phyloP scores from a whole-genome alignment of 2,113 vertebrate species.

The Lepidiolamprologus cunningtoni region DNA sequence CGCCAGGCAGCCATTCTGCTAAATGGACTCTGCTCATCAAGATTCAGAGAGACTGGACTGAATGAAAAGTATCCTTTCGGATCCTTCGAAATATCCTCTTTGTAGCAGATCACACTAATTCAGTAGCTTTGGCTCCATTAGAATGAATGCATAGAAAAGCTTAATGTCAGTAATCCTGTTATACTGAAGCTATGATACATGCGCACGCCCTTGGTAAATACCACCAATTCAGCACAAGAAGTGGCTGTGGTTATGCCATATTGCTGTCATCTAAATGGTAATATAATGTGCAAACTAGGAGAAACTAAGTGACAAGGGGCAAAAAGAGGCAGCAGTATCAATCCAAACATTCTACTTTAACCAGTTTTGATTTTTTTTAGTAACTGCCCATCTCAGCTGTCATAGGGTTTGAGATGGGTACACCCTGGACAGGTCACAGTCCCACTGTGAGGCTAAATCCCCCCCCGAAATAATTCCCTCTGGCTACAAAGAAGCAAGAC shows the following conservation, averaged over 20 bases:
- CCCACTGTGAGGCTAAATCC: background rate
- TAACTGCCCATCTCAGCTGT: background rate
- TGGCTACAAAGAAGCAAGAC: background rate
- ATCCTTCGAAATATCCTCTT: background rate
- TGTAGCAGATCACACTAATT: background rate
- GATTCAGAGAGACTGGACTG: background rate
- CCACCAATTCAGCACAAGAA: background rate
- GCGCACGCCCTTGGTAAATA: background rate
- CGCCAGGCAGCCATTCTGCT: background rate
- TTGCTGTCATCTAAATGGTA: background rate
- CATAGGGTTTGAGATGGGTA: background rate
- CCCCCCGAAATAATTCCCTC: background rate
- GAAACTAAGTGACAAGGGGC: background rate
- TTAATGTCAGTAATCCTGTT: background rate
- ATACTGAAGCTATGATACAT: background rate
- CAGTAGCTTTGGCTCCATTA: background rate
- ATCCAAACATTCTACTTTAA: background rate
- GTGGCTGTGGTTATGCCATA: background rate
- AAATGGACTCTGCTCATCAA: slow-evolving; percentile 10
- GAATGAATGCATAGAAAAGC: background rate
- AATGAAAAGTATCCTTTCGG: background rate
- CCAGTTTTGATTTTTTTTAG: background rate
- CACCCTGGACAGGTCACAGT: background rate
- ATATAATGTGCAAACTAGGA: background rate
- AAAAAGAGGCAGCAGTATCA: background rate